Evolutionary conservation across 2,113 vertebrate species (phyloP), one percentile per base, ranked within the genome.

Genomic region (Hippocampus comes): DNA sequence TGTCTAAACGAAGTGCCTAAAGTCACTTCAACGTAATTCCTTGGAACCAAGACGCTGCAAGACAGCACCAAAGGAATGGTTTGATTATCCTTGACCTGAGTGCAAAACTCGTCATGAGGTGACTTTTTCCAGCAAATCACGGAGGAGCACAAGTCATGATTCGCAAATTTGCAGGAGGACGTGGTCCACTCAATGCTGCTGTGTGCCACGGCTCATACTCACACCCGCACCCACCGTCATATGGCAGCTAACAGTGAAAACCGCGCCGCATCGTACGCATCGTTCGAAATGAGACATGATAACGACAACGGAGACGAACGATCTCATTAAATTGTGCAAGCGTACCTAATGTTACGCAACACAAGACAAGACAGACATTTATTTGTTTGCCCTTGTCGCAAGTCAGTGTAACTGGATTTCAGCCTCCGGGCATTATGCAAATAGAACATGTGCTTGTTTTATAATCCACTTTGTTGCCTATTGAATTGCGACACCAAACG

Each of bases 321-420:
- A 34, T 56, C 53, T n/a, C 51, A 53, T 53, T 21, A 53, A 53
- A 53, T 53, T 53, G 51, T 5, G 15, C 5, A 49, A 15, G 48
- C 17, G 48, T n/a, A 9, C 20, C 49, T 21, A 53, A 53, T 53
- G 6, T 55, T 55, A 55, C 21, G 21, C 53, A 55, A 55, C 7
- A 55, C 53, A 10, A 55, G 15, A 59, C 25, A 59, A 8, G 27
- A 34, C 27, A 20, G 27, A 61, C 59, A 56, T 42, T 78, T 69
- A 67, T 86, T 76, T 51, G 78, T 83, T 81, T 67, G 55, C n/a
- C 61, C 59, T 55, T 57, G 76, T 70, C 69, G 77, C 82, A 77
- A 78, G 73, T 87, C 78, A 81, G 14, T 72, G 59, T 81, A 84
- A 90, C 68, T 78, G 72, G 68, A 84, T 89, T 84, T 83, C 61